Evolutionary conservation across 2,888 invertebrate species (phyloP).

Genomic region (Polyommatus icarus): DNA sequence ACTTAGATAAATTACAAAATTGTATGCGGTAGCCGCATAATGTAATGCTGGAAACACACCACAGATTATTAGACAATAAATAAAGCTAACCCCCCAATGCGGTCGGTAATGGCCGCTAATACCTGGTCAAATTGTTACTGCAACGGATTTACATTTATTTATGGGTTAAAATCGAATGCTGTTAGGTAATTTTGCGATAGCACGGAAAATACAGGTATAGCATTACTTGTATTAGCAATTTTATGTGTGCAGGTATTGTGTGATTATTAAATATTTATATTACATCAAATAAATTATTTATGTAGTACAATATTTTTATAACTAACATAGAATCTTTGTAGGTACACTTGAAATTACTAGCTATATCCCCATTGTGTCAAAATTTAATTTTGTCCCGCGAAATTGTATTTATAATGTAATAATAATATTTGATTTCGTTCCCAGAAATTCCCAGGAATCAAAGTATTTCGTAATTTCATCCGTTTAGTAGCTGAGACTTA

Average conservation of each 20-base stretch:
- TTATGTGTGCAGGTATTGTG: background rate
- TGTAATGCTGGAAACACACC: slow-evolving; percentile 2
- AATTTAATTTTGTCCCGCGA: too few species aligned
- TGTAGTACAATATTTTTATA: too few species aligned
- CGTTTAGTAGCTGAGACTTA: too few species aligned
- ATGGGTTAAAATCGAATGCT: background rate
- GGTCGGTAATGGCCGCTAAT: slow-evolving; percentile 3
- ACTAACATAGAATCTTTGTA: too few species aligned
- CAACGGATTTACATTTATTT: background rate
- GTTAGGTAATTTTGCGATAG: background rate
- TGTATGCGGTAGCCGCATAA: background rate
- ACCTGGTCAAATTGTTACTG: slow-evolving; percentile 5
- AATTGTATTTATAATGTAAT: too few species aligned
- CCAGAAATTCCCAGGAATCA: too few species aligned
- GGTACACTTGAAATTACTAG: too few species aligned
- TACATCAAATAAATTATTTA: too few species aligned
- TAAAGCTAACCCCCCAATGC: slow-evolving; percentile 3
- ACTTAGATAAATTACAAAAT: slow-evolving; percentile 6
- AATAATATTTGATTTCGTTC: too few species aligned
- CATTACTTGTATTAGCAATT: background rate
- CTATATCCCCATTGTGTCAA: too few species aligned
- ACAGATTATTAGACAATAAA: slow-evolving; percentile 14
- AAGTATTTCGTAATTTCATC: too few species aligned
- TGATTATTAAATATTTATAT: background rate
- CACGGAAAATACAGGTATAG: background rate